These are phyloP conservation scores for Amiota minor DNA, from an alignment of 2,888 invertebrate species.

Conservation along the genomic window DNA sequence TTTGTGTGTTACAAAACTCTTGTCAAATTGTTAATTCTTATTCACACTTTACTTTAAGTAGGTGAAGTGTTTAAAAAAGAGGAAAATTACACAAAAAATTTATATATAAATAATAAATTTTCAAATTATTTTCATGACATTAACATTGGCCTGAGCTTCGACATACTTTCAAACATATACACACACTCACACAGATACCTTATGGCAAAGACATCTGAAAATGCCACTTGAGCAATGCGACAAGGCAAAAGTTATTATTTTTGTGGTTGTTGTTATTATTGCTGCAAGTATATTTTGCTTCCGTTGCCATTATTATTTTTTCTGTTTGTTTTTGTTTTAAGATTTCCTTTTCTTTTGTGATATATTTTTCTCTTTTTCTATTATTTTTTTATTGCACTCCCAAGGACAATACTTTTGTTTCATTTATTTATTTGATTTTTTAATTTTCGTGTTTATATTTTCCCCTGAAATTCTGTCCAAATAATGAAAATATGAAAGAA, in stretches of 20 bases:
- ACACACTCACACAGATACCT: slow-evolving; percentile 22
- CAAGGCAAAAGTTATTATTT: slow-evolving; percentile 15
- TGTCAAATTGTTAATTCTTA: too few species aligned
- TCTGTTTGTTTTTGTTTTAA: background rate
- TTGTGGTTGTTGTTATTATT: slow-evolving; percentile 8
- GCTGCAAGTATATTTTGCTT: background rate
- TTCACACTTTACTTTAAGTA: too few species aligned
- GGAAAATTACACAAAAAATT: slow-evolving; percentile 31
- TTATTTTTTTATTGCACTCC: background rate
- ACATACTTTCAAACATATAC: slow-evolving; percentile 30
- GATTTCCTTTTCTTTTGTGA: slow-evolving; percentile 1
- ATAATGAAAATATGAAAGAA: background rate
- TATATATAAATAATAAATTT: slow-evolving; percentile 40
- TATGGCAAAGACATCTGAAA: background rate
- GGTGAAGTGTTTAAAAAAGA: slow-evolving; percentile 16
- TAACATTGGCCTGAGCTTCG: slow-evolving; percentile 55
- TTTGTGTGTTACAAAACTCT: too few species aligned
- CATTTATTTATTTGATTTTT: background rate
- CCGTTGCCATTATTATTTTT: background rate
- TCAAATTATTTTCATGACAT: slow-evolving; percentile 60
- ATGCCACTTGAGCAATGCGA: background rate
- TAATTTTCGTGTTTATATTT: background rate
- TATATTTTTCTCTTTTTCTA: background rate
- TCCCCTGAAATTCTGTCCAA: background rate
- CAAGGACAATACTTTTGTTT: slow-evolving; percentile 16